Conservation (phyloP, 2,797 vertebrate genomes). For the Pelodytes ibericus region DNA sequence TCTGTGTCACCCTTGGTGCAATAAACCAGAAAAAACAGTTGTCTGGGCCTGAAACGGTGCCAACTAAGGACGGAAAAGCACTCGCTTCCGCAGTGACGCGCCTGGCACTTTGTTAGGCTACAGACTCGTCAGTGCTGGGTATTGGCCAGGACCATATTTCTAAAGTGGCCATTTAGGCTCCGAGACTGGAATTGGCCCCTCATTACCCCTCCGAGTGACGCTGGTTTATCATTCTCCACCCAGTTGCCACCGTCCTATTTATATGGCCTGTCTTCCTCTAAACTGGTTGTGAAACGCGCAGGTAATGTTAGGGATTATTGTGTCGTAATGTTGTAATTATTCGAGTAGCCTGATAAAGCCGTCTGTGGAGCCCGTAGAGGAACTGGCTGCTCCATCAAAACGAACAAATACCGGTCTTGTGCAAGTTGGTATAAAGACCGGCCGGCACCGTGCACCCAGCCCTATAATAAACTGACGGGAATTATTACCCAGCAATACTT, state of each 20-base stretch:
- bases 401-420: too few relatives aligned
- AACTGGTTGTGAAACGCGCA: constrained; percentile 1
- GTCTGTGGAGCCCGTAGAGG: too few relatives aligned
- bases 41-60: not conserved
- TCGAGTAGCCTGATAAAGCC: not conserved
- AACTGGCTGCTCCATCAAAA: too few relatives aligned
- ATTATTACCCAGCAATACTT: too few relatives aligned
- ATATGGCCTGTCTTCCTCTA: not conserved
- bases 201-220: not conserved
- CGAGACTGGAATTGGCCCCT: not conserved
- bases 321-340: not conserved
- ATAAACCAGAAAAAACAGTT: constrained; percentile 16
- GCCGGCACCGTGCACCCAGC: too few relatives aligned
- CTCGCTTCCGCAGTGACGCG: constrained; percentile 12
- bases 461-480: too few relatives aligned
- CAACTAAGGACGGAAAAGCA: constrained; percentile 10
- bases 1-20: constrained; percentile 5
- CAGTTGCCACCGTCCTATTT: not conserved
- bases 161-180: not conserved
- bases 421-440: too few relatives aligned
- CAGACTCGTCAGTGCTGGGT: not conserved
- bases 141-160: not conserved
- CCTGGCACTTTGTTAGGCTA: not conserved
- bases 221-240: not conserved
- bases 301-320: not conserved